These are phyloP conservation scores for Caenorhabditis brenneri DNA, from an alignment of 1,140 invertebrate genomes.

Conservation along the genomic window DNA sequence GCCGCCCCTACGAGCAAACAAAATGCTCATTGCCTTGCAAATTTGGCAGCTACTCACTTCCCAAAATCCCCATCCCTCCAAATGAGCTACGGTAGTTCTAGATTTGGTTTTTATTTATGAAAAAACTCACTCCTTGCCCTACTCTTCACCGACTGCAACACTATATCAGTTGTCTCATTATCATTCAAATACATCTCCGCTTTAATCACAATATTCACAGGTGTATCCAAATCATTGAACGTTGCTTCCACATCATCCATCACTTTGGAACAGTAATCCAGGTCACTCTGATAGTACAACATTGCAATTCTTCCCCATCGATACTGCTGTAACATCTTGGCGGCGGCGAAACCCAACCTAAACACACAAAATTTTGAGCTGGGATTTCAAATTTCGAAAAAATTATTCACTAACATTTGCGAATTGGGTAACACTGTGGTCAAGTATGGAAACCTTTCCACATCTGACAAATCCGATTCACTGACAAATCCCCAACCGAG, in stretches of 20 bases:
- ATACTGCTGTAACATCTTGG: neutral
- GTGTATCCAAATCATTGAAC: neutral
- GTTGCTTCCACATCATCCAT: neutral
- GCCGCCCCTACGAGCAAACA: too few species aligned
- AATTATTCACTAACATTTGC: neutral
- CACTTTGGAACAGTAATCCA: neutral
- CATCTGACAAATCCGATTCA: neutral
- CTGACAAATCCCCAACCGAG: constrained; percentile 23
- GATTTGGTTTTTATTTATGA: too few species aligned
- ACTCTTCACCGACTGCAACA: neutral
- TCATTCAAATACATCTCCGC: neutral
- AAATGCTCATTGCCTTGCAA: too few species aligned
- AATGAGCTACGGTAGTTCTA: too few species aligned
- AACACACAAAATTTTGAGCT: neutral
- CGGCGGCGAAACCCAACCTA: neutral
- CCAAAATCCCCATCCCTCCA: too few species aligned
- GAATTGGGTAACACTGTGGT: neutral
- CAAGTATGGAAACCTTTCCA: neutral
- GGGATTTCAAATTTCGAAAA: neutral
- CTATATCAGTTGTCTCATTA: neutral
- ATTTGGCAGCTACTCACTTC: too few species aligned
- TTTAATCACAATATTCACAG: neutral
- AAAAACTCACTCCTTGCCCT: neutral
- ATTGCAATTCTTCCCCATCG: neutral
- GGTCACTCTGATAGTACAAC: neutral